phyloP scores from a whole-genome alignment of 2,113 vertebrate species.

The Thryonomys swinderianus region DNA sequence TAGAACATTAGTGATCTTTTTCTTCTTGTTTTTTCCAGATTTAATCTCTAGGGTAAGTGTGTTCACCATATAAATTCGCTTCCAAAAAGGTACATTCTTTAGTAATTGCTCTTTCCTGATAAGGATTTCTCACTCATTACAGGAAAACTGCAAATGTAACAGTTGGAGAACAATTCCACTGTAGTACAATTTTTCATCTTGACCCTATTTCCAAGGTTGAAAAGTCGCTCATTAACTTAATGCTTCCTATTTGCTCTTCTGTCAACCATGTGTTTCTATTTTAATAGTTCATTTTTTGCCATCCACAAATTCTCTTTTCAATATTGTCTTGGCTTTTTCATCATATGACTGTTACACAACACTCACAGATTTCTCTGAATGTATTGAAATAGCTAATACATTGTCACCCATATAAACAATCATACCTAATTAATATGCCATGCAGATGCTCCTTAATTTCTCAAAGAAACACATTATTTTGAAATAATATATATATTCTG shows the following conservation, averaged over 20 bases:
- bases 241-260: constrained; percentile 60
- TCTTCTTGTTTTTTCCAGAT: not conserved
- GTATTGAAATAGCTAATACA: constrained; percentile 58
- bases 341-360: constrained; percentile 31
- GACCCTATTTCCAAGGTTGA: constrained; percentile 50
- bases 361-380: constrained; percentile 70
- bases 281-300: constrained; percentile 62
- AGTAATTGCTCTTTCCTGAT: constrained; percentile 74
- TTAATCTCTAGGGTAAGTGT: constrained; percentile 71
- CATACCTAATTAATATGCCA: not conserved
- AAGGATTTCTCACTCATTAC: constrained; percentile 71
- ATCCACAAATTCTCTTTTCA: constrained; percentile 30
- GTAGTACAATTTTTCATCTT: constrained; percentile 70
- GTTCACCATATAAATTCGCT: constrained; percentile 73
- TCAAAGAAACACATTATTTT: constrained; percentile 13
- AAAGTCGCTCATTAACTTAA: constrained; percentile 59
- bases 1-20: constrained; percentile 50
- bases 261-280: constrained; percentile 25
- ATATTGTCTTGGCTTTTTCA: constrained; percentile 53
- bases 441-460: constrained; percentile 31
- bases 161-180: constrained; percentile 49
- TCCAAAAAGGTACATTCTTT: constrained; percentile 61
- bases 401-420: constrained; percentile 62
- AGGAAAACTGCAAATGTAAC: constrained; percentile 60
- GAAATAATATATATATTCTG: constrained; percentile 21